phyloP scores from a whole-genome alignment of 1,140 invertebrate genomes.

The Drosophila melanogaster region Release_6_plus_ISO1_MT NT_033777.3:6144001-6144500 shows the following conservation, averaged over 20 bases:
- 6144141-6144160: conserved; percentile 83
- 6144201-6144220: conserved; percentile 65
- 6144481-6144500: conserved; percentile 58
- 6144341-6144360: conserved; percentile 74
- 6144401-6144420: conserved; percentile 4
- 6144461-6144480: conserved; percentile 77
- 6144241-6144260: conserved; percentile 75
- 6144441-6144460: conserved; percentile 76
- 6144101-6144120: neutral
- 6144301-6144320: conserved; percentile 83
- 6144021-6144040: conserved; percentile 44
- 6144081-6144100: neutral
- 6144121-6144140: conserved; percentile 79
- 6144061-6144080: conserved; percentile 50
- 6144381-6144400: conserved; percentile 44
- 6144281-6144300: conserved; percentile 35
- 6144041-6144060: conserved; percentile 77
- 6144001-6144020: conserved; percentile 66
- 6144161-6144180: conserved; percentile 77
- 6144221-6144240: conserved; percentile 71
- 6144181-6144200: conserved; percentile 57
- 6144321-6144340: conserved; percentile 79
- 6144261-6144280: neutral
- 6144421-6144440: conserved; percentile 13
- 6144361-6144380: conserved; percentile 79